Evolutionary conservation across 2,888 invertebrate genomes (phyloP).

Genomic region (Cantharis flavilabris): DNA sequence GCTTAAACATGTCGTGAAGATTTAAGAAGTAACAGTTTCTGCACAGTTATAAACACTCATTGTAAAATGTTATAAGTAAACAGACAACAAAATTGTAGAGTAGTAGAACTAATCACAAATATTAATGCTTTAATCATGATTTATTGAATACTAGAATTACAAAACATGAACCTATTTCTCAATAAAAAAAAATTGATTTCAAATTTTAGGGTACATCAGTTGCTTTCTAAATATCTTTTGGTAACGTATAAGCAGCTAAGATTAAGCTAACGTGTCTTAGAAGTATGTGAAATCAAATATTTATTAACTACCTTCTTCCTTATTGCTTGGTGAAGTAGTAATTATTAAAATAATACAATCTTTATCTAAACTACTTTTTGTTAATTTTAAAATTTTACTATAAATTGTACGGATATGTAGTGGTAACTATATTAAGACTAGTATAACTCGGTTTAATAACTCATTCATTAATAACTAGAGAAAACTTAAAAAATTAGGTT

Average conservation of each 20-base stretch:
- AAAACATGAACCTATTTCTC: background rate
- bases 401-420: background rate
- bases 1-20: background rate
- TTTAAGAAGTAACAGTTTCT: background rate
- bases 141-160: background rate
- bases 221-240: background rate
- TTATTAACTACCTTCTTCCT: constrained; percentile 13
- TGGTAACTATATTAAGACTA: background rate
- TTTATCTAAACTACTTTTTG: constrained; percentile 7
- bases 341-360: constrained; percentile 8
- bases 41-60: background rate
- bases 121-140: background rate
- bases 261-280: constrained; percentile 3
- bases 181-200: background rate
- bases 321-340: constrained; percentile 7
- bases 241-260: background rate
- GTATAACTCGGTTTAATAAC: background rate
- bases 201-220: background rate
- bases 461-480: background rate
- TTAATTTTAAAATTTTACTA: constrained; percentile 1
- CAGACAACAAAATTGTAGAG: background rate
- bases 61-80: background rate
- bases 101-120: background rate
- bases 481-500: background rate
- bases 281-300: background rate